Percentiles rank a stretch among this genome's conserved stretches.
phyloP scores from a whole-genome alignment of 2,113 vertebrate genomes.

The Lathamus discolor region DNA sequence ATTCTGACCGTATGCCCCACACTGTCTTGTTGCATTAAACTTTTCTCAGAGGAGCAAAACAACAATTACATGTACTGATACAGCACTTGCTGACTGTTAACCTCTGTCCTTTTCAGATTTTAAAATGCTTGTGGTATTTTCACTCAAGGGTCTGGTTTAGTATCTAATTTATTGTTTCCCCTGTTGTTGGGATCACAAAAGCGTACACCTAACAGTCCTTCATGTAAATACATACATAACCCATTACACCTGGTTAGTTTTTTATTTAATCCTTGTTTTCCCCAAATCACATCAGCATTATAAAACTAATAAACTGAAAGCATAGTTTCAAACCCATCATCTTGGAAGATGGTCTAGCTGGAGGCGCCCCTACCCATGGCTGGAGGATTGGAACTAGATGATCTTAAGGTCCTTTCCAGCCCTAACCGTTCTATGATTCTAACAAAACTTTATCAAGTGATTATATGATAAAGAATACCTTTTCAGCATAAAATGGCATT shows the following conservation, averaged over 20 bases:
- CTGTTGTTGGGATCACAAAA: background rate
- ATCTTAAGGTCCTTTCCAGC: background rate
- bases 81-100: background rate
- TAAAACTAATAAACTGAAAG: background rate
- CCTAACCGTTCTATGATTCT: background rate
- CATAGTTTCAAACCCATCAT: background rate
- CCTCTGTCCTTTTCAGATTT: background rate
- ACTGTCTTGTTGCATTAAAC: background rate
- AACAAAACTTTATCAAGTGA: background rate
- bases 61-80: background rate
- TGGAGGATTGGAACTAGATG: background rate
- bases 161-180: background rate
- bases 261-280: background rate
- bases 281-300: background rate
- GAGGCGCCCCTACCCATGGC: background rate
- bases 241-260: background rate
- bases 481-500: background rate
- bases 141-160: background rate
- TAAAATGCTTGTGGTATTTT: background rate
- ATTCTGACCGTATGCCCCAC: background rate
- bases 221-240: background rate
- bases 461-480: background rate
- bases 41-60: background rate
- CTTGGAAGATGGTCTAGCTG: background rate
- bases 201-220: background rate